Conservation (phyloP, 30 jellyfish, hydroid and myxozoan genomes). For the Hydractinia echinata region DNA sequence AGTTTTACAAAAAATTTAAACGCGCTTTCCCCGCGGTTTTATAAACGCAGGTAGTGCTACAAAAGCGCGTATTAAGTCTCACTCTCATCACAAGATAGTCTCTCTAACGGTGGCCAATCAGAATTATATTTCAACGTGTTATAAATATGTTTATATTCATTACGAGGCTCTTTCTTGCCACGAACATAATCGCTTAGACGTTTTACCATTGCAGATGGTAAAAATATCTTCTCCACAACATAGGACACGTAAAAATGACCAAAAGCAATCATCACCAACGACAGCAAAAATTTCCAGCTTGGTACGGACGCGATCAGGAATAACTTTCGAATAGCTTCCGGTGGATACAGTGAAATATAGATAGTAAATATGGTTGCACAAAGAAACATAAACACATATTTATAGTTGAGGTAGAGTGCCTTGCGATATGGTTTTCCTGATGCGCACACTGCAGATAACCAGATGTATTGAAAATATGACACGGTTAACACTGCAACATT, state of each 20-base stretch:
- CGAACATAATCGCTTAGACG: neutral
- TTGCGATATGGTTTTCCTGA: slow-evolving; percentile 34
- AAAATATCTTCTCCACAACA: neutral
- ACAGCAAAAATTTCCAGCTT: neutral
- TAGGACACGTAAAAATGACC: neutral
- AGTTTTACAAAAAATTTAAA: no score
- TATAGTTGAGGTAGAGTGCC: slow-evolving; percentile 12
- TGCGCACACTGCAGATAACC: slow-evolving; percentile 13
- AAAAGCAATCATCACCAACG: neutral
- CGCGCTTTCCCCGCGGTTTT: no score
- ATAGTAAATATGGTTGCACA: neutral
- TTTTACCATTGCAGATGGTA: neutral
- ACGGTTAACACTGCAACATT: slow-evolving; percentile 12
- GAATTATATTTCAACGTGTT: neutral
- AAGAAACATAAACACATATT: neutral
- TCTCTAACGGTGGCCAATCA: slow-evolving; percentile 24
- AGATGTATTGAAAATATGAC: slow-evolving; percentile 10
- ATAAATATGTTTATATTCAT: slow-evolving; percentile 19
- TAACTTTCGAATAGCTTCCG: neutral
- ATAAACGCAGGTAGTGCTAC: no score
- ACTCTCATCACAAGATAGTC: no score
- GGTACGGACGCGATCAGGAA: slow-evolving; percentile 21
- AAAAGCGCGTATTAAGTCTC: no score
- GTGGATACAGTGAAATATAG: neutral
- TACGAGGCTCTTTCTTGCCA: slow-evolving; percentile 10